Conservation (phyloP, 2,888 invertebrate species). For the Rhodophaea formosa region DNA sequence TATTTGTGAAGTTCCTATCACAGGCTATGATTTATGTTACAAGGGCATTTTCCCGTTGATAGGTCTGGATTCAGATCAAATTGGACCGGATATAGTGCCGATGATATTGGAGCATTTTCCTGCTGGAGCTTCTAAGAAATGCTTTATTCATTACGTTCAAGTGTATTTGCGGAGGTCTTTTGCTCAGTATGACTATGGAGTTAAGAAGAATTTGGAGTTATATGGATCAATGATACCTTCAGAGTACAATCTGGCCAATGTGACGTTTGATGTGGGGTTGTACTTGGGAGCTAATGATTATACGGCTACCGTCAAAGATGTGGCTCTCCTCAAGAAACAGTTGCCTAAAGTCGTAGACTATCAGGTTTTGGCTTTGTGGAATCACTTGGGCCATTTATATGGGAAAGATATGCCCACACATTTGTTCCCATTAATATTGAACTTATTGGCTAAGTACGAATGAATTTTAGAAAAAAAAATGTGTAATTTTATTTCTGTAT, state of each 20-base stretch:
- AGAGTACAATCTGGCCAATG: constrained; percentile 41
- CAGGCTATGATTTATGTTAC: background rate
- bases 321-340: constrained; percentile 28
- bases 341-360: constrained; percentile 39
- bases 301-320: constrained; percentile 41
- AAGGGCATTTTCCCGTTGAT: background rate
- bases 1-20: background rate
- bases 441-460: too few species aligned
- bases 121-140: constrained; percentile 45
- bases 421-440: background rate
- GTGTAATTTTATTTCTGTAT: too few species aligned
- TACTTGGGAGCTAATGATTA: constrained; percentile 43
- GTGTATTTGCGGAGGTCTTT: constrained; percentile 30
- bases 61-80: background rate
- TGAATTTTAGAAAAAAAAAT: too few species aligned
- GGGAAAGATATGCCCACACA: background rate
- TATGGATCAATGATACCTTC: constrained; percentile 43
- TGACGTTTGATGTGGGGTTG: constrained; percentile 40
- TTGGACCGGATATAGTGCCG: background rate
- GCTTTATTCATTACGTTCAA: constrained; percentile 45
- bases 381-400: background rate
- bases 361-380: background rate
- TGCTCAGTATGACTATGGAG: constrained; percentile 36
- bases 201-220: constrained; percentile 31
- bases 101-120: constrained; percentile 20